Base-by-base conservation (phyloP, 2,113 vertebrate species). In the Oryzias melastigma region DNA sequence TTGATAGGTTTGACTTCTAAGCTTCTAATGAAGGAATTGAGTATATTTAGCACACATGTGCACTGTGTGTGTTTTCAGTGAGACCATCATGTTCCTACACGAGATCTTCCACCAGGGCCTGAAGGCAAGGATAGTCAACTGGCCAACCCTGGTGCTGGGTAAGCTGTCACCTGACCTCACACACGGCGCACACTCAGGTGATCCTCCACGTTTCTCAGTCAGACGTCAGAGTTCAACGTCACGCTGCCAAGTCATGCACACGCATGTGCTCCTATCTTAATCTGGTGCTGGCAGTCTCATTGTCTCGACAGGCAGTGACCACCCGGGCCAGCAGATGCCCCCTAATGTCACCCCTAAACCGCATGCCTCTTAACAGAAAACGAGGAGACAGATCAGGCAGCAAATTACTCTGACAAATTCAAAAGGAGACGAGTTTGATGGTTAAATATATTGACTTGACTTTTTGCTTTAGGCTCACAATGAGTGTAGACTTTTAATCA, bases 81-180 rank as follows among this genome's bases (percentile, higher is more conserved):
- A 99, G 92, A 99, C 97, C 66, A 99, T 99, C 76, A 99, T 99
- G 96, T 98, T 99, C 87, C 93, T 99, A 54, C 96, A 99, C 82
- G 96, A 99, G 92, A 99, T 99, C 91, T 99, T 99, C 91, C 96
- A 98, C 83, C 97, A 99, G 89, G 97, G 97, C 77, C 87, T 99
- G 66, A 98, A 98, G 87, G 97, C 97, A 47, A 94, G 97, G 84
- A 96, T 99, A 84, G 95, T 95, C 62, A 99, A 98, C 85, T 99
- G 97, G 97, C 97, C 96, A 49, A 99, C 96, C 24, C 91, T 99
- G 88, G 95, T 99, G 88, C 90, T 99, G 89, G 97, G 97, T 98
- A 92, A 93, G 94, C 87, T 62, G 41, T 25, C n/a, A 52, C 62
- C 50, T 50, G 61, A 54, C 67, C 62, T 59, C 54, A 71, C 42